phyloP scores from a whole-genome alignment of 23 tunicate species.

The Corella eumyota region DNA sequence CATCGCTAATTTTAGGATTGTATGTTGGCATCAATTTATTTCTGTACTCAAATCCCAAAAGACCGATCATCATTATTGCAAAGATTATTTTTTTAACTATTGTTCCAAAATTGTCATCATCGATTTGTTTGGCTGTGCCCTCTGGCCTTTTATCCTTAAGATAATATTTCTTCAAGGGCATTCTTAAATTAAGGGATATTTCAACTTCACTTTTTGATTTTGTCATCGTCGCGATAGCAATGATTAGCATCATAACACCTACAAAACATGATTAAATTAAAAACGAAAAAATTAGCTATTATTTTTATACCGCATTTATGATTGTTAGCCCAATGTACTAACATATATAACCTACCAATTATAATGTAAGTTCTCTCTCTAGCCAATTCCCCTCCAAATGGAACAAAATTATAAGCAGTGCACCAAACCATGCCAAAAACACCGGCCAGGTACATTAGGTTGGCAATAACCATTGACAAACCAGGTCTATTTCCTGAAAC shows the following conservation, averaged over 20 bases:
- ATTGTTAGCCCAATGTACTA: too few relatives aligned
- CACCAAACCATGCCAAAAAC: slow-evolving; percentile 67
- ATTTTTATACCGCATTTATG: too few relatives aligned
- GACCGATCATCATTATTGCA: slow-evolving; percentile 16
- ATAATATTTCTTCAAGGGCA: slow-evolving; percentile 36
- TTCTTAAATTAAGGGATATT: slow-evolving; percentile 8
- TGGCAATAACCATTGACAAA: slow-evolving; percentile 13
- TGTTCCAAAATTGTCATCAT: slow-evolving; percentile 12
- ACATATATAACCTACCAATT: slow-evolving; percentile 30
- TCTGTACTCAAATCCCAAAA: slow-evolving; percentile 45
- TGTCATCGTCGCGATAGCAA: slow-evolving; percentile 4
- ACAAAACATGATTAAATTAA: slow-evolving; percentile 2
- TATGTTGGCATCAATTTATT: slow-evolving; percentile 4
- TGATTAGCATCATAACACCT: slow-evolving; percentile 23
- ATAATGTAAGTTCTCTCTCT: slow-evolving; percentile 68
- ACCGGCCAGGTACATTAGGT: slow-evolving; percentile 13
- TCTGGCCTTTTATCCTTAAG: not conserved
- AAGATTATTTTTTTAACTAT: slow-evolving; percentile 19
- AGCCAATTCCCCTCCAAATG: slow-evolving; percentile 52
- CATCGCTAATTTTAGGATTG: too few relatives aligned
- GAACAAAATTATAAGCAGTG: slow-evolving; percentile 65
- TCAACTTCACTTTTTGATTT: not conserved
- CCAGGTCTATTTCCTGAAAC: slow-evolving; percentile 23
- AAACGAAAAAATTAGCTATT: too few relatives aligned
- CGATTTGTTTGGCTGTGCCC: not conserved